Percentiles rank a stretch among this genome's conserved stretches.
These are phyloP conservation scores for Philaethria dido DNA, from an alignment of 2,888 invertebrate species.

Conservation along the genomic window DNA sequence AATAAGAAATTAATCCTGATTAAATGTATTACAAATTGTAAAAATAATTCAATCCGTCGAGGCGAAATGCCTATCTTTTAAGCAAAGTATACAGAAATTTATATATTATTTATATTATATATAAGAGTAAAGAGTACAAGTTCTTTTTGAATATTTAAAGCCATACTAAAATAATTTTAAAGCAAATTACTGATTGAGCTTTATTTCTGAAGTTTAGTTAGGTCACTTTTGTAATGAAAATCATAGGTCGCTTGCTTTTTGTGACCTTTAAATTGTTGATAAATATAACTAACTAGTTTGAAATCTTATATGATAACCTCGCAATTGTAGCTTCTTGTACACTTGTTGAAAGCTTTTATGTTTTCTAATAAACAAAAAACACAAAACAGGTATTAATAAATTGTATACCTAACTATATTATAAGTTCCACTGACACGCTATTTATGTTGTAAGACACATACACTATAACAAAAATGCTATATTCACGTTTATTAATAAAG, in stretches of 20 bases:
- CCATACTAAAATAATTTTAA: too few relatives aligned
- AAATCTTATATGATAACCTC: slow-evolving; percentile 1
- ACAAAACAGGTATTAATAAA: neutral
- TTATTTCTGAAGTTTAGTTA: neutral
- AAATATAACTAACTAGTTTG: neutral
- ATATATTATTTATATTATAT: neutral
- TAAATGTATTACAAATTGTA: neutral
- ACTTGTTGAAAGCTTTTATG: slow-evolving; percentile 8
- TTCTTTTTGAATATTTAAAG: too few relatives aligned
- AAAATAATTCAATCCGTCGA: slow-evolving; percentile 7
- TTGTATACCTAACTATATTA: neutral
- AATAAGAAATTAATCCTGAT: neutral
- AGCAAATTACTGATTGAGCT: too few relatives aligned
- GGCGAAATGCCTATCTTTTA: slow-evolving; percentile 5
- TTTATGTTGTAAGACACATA: neutral
- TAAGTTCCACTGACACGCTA: neutral
- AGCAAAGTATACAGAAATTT: slow-evolving; percentile 4
- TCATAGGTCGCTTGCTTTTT: neutral
- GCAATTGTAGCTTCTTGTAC: slow-evolving; percentile 2
- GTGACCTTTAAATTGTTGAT: neutral
- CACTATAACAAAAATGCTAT: neutral
- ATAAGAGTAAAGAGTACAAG: neutral
- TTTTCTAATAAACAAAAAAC: neutral
- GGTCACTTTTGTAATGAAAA: neutral
- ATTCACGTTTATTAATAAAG: slow-evolving; percentile 21